Evolutionary conservation across 1,140 invertebrate genomes (phyloP).

Genomic region (Palaemon carinicauda): DNA sequence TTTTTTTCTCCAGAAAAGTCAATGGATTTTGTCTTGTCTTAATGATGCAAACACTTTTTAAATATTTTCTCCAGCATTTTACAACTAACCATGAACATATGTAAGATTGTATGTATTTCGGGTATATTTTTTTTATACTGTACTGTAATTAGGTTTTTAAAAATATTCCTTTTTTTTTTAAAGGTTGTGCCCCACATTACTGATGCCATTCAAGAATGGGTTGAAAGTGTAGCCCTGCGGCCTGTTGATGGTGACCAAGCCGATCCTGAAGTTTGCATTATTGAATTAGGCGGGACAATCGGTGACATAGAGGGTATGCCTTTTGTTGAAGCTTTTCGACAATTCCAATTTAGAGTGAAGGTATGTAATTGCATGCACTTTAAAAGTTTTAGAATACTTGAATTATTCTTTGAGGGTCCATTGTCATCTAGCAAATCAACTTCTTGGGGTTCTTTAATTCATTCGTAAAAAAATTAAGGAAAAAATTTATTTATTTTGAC

Average conservation of each 20-base stretch:
- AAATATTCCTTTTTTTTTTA: constrained; percentile 63
- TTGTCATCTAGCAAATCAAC: too few relatives aligned
- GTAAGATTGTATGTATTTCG: not conserved
- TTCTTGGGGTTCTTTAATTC: too few relatives aligned
- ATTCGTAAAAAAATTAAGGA: too few relatives aligned
- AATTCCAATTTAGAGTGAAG: constrained; percentile 91
- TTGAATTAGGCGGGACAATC: constrained; percentile 96
- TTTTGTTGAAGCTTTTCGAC: constrained; percentile 98
- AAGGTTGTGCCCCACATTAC: constrained; percentile 98
- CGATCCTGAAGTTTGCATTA: constrained; percentile 80
- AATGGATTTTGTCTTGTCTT: too few relatives aligned
- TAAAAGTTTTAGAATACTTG: not conserved
- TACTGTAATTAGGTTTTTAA: too few relatives aligned
- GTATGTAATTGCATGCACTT: constrained; percentile 14
- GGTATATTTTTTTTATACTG: too few relatives aligned
- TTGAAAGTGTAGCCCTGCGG: constrained; percentile 85
- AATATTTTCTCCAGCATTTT: too few relatives aligned
- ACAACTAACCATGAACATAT: not conserved
- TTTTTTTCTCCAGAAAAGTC: too few relatives aligned
- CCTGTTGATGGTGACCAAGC: constrained; percentile 84
- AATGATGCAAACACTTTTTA: too few relatives aligned
- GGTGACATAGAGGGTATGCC: constrained; percentile 99
- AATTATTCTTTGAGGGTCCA: too few relatives aligned
- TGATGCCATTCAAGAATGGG: constrained; percentile 98
- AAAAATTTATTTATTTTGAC: too few relatives aligned